These are phyloP conservation scores for Pao palembangensis DNA, from an alignment of 2,113 vertebrate species.

Conservation along the genomic window DNA sequence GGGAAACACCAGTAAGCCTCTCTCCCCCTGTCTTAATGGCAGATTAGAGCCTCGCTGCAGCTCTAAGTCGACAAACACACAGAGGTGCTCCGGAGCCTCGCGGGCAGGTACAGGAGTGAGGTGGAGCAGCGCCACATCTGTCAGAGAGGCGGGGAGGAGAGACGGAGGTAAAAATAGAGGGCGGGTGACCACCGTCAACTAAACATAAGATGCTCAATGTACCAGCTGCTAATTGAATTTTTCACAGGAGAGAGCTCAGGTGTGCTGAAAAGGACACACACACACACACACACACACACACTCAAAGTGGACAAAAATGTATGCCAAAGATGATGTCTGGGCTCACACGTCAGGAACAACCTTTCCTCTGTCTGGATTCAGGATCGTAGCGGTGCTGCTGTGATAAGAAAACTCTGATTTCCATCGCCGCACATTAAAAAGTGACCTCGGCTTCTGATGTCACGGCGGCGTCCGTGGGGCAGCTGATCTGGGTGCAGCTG, in stretches of 20 bases:
- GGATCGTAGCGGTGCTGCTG: no score
- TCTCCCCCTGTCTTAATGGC: constrained; percentile 67
- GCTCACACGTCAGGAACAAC: no score
- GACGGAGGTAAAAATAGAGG: constrained; percentile 17
- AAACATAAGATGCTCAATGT: constrained; percentile 64
- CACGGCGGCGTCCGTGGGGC: constrained; percentile 18
- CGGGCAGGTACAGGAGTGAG: constrained; percentile 63
- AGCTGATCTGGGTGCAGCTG: constrained; percentile 42
- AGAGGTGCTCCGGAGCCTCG: constrained; percentile 29
- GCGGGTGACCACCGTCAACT: constrained; percentile 40
- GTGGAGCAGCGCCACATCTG: constrained; percentile 53
- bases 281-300: no score
- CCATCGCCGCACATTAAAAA: neutral
- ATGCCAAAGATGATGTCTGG: no score
- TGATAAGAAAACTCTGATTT: no score
- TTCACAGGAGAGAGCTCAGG: constrained; percentile 44
- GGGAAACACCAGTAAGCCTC: constrained; percentile 71
- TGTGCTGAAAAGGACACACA: constrained; percentile 26
- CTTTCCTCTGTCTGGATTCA: no score
- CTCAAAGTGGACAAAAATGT: no score
- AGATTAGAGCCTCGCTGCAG: constrained; percentile 64
- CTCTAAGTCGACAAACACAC: constrained; percentile 68
- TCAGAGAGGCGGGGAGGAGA: constrained; percentile 23
- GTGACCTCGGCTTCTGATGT: constrained; percentile 4
- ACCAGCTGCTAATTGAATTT: constrained; percentile 57